These are phyloP conservation scores for Digitonthophagus gazella DNA, from an alignment of 2,888 invertebrate species.

Conservation along the genomic window DNA sequence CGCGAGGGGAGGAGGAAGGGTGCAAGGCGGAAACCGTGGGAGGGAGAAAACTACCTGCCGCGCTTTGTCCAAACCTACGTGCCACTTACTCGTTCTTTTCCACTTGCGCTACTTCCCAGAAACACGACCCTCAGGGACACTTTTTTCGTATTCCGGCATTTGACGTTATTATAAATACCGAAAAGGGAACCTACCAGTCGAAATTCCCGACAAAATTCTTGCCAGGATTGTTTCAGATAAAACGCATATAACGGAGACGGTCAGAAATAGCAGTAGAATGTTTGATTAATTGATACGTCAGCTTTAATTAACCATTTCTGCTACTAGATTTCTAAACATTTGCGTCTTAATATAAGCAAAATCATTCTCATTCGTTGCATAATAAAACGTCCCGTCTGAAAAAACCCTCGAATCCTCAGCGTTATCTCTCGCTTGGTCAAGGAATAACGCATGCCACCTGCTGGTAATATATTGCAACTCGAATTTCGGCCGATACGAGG, in stretches of 20 bases:
- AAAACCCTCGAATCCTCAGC: too few species aligned
- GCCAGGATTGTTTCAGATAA: background rate
- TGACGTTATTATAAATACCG: background rate
- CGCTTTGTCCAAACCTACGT: background rate
- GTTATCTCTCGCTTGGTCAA: background rate
- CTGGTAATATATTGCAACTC: conserved; percentile 41
- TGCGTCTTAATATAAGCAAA: too few species aligned
- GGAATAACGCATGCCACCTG: conserved; percentile 38
- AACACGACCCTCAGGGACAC: background rate
- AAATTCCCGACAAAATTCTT: background rate
- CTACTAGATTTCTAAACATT: background rate
- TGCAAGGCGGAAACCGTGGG: conserved; percentile 2
- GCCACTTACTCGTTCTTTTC: background rate
- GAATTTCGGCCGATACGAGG: conserved; percentile 34
- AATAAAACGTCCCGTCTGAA: too few species aligned
- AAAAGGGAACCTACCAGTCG: background rate
- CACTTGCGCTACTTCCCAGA: background rate
- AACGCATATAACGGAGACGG: background rate
- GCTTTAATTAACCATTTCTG: background rate
- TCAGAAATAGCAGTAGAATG: background rate
- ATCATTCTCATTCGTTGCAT: too few species aligned
- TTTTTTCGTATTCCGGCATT: background rate
- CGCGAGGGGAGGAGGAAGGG: background rate
- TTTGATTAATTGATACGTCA: background rate
- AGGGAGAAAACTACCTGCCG: background rate